Conservation (phyloP, 2,888 invertebrate genomes). For the Petrolisthes cinctipes region DNA sequence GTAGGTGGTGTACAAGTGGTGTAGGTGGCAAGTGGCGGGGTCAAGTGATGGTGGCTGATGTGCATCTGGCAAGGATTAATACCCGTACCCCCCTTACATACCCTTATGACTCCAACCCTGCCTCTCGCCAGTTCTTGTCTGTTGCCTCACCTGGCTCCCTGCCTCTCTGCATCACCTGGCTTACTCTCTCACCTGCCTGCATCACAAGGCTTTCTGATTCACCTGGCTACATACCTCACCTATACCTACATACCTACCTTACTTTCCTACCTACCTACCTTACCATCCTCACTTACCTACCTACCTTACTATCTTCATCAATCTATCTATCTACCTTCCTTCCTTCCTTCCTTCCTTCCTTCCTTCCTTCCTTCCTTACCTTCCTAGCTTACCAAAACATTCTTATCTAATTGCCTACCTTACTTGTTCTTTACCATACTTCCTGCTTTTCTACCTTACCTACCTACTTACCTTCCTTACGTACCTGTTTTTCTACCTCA, state of each 20-base stretch:
- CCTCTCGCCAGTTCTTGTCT: neutral
- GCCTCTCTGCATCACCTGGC: neutral
- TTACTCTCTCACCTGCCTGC: neutral
- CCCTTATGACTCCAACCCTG: constrained; percentile 31
- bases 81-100: constrained; percentile 29
- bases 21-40: neutral
- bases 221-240: too few relatives aligned
- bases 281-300: neutral
- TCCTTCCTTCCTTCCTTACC: neutral
- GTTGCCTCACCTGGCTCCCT: neutral
- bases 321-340: neutral
- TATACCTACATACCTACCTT: too few relatives aligned
- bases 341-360: neutral
- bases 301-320: neutral
- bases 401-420: too few relatives aligned
- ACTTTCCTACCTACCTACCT: too few relatives aligned
- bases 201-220: too few relatives aligned
- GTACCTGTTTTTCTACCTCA: too few relatives aligned
- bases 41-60: constrained; percentile 43
- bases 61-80: constrained; percentile 49
- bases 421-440: too few relatives aligned
- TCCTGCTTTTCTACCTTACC: too few relatives aligned
- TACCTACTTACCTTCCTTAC: too few relatives aligned
- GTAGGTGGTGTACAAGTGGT: neutral
- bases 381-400: neutral